Evolutionary conservation across 1,140 invertebrate genomes (phyloP), one percentile per base, ranked within the genome.

Genomic region (Drosophila hydei): DNA sequence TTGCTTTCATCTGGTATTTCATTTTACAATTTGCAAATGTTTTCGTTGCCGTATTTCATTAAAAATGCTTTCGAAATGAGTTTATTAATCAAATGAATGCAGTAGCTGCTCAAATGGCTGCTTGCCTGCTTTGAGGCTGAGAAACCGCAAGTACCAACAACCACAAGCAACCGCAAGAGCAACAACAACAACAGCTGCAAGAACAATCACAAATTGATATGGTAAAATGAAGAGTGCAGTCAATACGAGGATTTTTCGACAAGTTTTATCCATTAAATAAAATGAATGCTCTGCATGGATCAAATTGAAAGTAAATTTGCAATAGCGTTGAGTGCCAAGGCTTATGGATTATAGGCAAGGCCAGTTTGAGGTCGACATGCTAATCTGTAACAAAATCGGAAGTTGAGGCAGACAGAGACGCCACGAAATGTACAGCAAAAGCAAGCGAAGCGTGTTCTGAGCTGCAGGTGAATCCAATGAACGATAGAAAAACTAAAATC

Each of bases 231-330:
- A 80, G 75, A 77, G 60, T 69, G 69, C 77, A 79, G 60, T 79
- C 73, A 79, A 84, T 58, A 30, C 9, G 51, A 38, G 60, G 75
- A 36, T 72, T 75, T 75, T 64, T 69, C 38, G 77, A 80, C 77
- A 80, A 73, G 72, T 76, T 80, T 80, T 80, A 54, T 76, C 77
- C 77, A 80, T 80, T 80, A 80, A 79, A 72, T 54, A 45, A 70
- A 79, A 75, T 75, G 59, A 64, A 55, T 61, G 50, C 59, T 40
- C 55, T 51, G 48, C 55, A 67, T 72, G 59, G 19, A 72, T 52
- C 43, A 56, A 45, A 55, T 43, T 12, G 56, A 80, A 79, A 72
- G 75, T 75, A 71, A 72, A 79, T 76, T 75, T 55, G 33, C 30
- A 51, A 54, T 42, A 55, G 23, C 30, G 18, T 33, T 27, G 8